phyloP scores from a whole-genome alignment of 2,797 vertebrate genomes.

The Hippocampus kuda region DNA sequence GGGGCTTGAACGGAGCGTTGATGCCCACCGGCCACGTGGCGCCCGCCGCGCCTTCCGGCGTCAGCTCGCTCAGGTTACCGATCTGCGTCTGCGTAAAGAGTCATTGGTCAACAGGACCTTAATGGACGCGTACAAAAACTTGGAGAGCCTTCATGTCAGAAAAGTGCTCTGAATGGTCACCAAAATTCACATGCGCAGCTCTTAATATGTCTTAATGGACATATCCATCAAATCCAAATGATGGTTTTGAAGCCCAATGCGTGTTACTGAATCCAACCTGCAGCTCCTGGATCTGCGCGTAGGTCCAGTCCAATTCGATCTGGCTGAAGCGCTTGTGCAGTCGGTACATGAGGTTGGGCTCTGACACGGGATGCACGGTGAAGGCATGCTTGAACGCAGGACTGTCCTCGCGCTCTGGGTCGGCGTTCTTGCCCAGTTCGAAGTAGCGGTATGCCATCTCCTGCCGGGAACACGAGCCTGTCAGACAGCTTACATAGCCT shows the following conservation, averaged over 20 bases:
- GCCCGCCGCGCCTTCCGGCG: conserved; percentile 78
- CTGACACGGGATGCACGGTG: conserved; percentile 81
- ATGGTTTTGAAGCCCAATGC: no score
- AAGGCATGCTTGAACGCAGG: conserved; percentile 76
- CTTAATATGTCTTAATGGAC: no score
- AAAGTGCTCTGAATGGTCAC: no score
- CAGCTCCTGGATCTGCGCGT: conserved; percentile 82
- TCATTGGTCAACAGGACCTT: no score
- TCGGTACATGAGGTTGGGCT: conserved; percentile 85
- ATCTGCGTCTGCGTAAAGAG: conserved; percentile 78
- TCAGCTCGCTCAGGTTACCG: conserved; percentile 84
- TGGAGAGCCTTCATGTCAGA: no score
- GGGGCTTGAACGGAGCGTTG: conserved; percentile 80
- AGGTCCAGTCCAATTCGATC: conserved; percentile 81
- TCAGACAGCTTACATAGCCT: no score
- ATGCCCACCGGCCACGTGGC: conserved; percentile 88
- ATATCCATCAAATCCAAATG: no score
- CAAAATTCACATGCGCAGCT: no score
- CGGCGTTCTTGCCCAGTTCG: conserved; percentile 85
- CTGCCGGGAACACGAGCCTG: conserved; percentile 48
- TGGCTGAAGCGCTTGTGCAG: conserved; percentile 89
- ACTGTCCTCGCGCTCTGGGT: conserved; percentile 82
- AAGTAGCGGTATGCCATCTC: conserved; percentile 84
- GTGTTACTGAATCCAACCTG: conserved; percentile 69
- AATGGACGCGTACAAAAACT: no score